Conservation (phyloP, 2,888 invertebrate species). For the Netelia virgata region DNA sequence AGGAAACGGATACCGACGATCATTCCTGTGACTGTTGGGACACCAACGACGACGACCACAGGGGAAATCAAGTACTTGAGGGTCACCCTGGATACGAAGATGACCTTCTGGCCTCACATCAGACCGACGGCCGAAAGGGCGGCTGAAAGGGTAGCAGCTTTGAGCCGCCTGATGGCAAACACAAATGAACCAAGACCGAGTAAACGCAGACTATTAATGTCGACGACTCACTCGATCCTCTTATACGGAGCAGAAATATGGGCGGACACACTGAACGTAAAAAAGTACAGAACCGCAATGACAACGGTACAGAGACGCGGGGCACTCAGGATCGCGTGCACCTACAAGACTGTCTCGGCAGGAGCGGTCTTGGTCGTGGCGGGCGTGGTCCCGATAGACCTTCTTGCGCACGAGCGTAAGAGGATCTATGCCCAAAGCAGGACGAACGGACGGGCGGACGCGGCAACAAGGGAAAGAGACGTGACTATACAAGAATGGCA, state of each 20-base stretch:
- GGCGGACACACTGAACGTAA: conserved; percentile 57
- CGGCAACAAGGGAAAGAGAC: no score
- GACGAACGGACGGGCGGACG: not conserved
- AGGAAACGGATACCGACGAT: no score
- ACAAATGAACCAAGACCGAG: conserved; percentile 48
- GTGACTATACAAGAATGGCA: no score
- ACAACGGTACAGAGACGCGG: conserved; percentile 67
- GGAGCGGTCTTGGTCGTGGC: conserved; percentile 66
- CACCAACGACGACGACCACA: conserved; percentile 37
- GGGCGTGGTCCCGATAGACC: conserved; percentile 66
- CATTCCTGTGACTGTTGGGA: no score
- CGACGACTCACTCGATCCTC: conserved; percentile 66
- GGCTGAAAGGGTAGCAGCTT: conserved; percentile 58
- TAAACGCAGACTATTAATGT: conserved; percentile 59
- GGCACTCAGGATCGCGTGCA: conserved; percentile 63
- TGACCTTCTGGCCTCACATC: conserved; percentile 68
- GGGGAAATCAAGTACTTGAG: conserved; percentile 71
- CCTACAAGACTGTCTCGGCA: conserved; percentile 70
- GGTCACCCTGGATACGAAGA: conserved; percentile 63
- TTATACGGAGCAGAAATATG: conserved; percentile 69
- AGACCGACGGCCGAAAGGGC: conserved; percentile 62
- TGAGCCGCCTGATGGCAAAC: conserved; percentile 34
- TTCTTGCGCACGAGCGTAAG: conserved; percentile 49
- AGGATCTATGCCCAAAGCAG: not conserved
- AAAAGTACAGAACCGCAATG: conserved; percentile 63